These are phyloP conservation scores for Perognathus longimembris DNA, from an alignment of 2,113 vertebrate species.

Conservation along the genomic window DNA sequence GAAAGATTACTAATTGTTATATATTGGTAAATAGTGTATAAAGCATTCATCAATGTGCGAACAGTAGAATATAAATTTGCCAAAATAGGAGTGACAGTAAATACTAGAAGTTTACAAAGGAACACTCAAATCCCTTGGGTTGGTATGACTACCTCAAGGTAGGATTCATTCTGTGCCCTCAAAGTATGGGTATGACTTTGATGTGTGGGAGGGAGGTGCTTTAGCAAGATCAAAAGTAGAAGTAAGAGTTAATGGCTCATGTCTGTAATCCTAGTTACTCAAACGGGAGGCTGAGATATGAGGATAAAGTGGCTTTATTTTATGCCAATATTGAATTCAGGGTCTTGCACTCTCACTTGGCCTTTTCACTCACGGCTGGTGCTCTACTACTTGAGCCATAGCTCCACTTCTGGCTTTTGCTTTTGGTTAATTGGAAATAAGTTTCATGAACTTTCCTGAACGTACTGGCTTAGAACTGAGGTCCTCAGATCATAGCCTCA, in stretches of 20 bases:
- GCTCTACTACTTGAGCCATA: too few relatives aligned
- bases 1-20: conserved; percentile 18
- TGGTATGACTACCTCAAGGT: not conserved
- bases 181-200: conserved; percentile 9
- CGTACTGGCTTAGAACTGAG: too few relatives aligned
- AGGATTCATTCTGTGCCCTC: not conserved
- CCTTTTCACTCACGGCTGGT: too few relatives aligned
- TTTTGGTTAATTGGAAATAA: too few relatives aligned
- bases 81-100: not conserved
- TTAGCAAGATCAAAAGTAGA: not conserved
- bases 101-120: not conserved
- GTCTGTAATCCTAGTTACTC: too few relatives aligned
- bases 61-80: not conserved
- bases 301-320: too few relatives aligned
- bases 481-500: too few relatives aligned
- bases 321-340: too few relatives aligned
- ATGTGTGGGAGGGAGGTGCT: not conserved
- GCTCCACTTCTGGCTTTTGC: too few relatives aligned
- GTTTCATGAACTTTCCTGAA: too few relatives aligned
- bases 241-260: not conserved
- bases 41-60: conserved; percentile 33
- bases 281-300: too few relatives aligned
- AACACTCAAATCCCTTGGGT: not conserved
- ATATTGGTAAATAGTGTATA: conserved; percentile 36
- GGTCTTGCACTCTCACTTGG: too few relatives aligned